phyloP scores from a whole-genome alignment of 2,888 invertebrate species.

The Meloe dianella region DNA sequence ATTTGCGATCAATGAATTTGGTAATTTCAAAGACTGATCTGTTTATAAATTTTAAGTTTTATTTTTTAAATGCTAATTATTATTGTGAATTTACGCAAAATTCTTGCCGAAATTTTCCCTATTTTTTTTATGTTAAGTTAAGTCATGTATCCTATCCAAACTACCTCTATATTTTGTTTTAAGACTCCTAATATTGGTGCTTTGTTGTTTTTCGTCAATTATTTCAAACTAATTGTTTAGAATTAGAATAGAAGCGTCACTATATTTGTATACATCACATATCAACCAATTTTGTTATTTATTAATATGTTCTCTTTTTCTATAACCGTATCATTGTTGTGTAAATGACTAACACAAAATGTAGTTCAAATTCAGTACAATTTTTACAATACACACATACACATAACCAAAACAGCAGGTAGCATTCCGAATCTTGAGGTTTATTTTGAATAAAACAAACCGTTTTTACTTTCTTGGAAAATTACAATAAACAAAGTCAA shows the following conservation, averaged over 20 bases:
- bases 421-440: background rate
- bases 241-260: background rate
- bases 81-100: constrained; percentile 3
- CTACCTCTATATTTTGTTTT: constrained; percentile 41
- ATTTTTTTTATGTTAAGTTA: constrained; percentile 27
- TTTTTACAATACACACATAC: background rate
- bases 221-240: background rate
- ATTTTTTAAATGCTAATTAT: background rate
- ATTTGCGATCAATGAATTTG: constrained; percentile 27
- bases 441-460: background rate
- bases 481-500: background rate
- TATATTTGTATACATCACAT: background rate
- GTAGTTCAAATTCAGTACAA: constrained; percentile 7
- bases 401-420: background rate
- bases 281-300: constrained; percentile 1
- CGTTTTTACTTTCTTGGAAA: background rate
- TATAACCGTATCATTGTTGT: background rate
- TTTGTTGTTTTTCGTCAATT: constrained; percentile 11
- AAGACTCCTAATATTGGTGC: constrained; percentile 16
- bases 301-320: background rate
- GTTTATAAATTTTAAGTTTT: background rate
- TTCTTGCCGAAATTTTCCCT: constrained; percentile 38
- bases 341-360: background rate
- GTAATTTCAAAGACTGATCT: constrained; percentile 26
- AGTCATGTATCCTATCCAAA: constrained; percentile 41